A percentile compares a stretch with the other conserved stretches of the same genome.
Evolutionary conservation across 2,797 vertebrate species (phyloP).

Genomic region (Eulemur coronatus): DNA sequence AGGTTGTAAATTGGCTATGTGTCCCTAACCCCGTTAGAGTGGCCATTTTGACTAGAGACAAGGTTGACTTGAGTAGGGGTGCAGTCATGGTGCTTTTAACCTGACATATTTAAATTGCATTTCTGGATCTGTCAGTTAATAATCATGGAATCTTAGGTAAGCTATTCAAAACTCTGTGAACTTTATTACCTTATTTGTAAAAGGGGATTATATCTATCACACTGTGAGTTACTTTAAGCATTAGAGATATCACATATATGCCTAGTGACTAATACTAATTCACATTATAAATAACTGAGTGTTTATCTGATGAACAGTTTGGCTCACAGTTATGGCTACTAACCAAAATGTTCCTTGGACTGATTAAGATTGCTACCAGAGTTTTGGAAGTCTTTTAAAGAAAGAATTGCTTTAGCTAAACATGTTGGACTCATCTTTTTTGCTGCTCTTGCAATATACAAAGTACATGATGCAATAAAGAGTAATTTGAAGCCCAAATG

Average conservation of each 20-base stretch:
- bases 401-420: not conserved
- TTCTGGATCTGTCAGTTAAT: not conserved
- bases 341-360: not conserved
- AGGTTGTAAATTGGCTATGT: not conserved
- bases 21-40: not conserved
- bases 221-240: not conserved
- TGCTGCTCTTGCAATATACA: not conserved
- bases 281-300: not conserved
- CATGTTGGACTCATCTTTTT: not conserved
- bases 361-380: not conserved
- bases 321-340: not conserved
- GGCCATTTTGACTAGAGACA: not conserved
- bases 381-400: not conserved
- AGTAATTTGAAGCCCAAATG: not conserved
- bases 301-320: not conserved
- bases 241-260: not conserved
- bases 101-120: not conserved
- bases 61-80: not conserved
- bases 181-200: constrained; percentile 33
- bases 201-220: not conserved
- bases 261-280: not conserved
- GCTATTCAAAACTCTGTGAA: constrained; percentile 14
- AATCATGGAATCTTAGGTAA: not conserved
- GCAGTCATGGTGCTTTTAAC: not conserved
- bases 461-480: not conserved